Base-by-base conservation (phyloP, 2,113 vertebrate species). In the Salvelinus sp. region DNA sequence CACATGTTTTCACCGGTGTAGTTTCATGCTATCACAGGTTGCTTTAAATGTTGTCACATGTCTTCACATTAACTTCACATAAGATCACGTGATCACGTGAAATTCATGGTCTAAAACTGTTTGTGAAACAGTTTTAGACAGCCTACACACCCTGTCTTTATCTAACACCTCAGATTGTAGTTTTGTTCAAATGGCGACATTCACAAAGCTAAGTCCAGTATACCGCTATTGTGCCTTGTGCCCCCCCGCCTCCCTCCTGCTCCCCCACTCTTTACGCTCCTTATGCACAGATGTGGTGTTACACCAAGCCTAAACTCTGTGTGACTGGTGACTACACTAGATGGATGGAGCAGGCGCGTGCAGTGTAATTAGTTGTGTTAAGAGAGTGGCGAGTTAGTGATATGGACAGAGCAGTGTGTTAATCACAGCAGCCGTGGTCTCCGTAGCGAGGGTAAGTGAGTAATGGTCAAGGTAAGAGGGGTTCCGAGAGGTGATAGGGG, bases 301-400 rank as follows among this genome's bases (percentile, higher is more conserved):
- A 38, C 69, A 2, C 2, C 10, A 9, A 69, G 67, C 66, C 66
- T 76, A 73, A 64, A 2, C 60, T 75, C 71, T 25, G 10, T 0
- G 28, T 65, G 38, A 44, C 33, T 13, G 54, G 47, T 66, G 60
- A 30, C 64, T 25, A 74, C 57, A 44, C 68, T 22, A 75, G 82
- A 85, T 78, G 70, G 83, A 86, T 85, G 83, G 76, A 68, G 79
- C 71, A 77, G 86, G 88, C 82, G 38, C 72, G 71, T 70, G 70
- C 82, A 70, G 83, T 89, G 86, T 93, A 93, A 94, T 94, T 93
- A 88, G 87, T 91, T 90, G 85, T 72, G 76, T 80, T 88, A 75
- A 57, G 84, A 79, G 85, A 79, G 85, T 74, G 48, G 74, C 76
- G 82, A 86, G 85, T 81, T 79, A 85, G 82, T 75, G 86, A 91